Evolutionary conservation across 2,113 vertebrate genomes (phyloP).

Genomic region (Sialia sialis): DNA sequence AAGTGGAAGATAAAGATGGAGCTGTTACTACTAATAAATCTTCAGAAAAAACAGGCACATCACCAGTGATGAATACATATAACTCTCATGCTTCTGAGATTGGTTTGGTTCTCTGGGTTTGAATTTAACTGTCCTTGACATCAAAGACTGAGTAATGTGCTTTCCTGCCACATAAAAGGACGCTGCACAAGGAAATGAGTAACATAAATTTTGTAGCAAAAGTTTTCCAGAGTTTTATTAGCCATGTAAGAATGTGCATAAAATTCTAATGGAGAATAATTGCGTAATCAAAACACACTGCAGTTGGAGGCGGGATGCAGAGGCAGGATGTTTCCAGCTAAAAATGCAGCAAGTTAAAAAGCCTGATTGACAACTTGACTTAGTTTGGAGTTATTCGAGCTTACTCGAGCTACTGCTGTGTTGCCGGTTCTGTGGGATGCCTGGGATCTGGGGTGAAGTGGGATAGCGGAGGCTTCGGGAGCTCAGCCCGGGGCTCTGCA

Average conservation of each 20-base stretch:
- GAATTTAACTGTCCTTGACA: not conserved
- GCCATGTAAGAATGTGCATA: not conserved
- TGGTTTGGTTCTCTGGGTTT: not conserved
- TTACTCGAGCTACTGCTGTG: not conserved
- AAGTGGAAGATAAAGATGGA: not conserved
- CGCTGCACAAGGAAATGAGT: not conserved
- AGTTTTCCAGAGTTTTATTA: not conserved
- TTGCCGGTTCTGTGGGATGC: not conserved
- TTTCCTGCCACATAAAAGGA: not conserved
- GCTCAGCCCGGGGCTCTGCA: rapidly evolving
- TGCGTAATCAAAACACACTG: not conserved
- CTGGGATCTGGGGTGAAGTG: not conserved
- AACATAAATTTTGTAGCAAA: not conserved
- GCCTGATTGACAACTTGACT: not conserved
- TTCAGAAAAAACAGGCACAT: not conserved
- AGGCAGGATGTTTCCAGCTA: not conserved
- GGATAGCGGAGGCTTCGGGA: not conserved
- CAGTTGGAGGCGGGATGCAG: not conserved
- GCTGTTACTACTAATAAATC: not conserved
- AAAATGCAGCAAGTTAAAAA: not conserved
- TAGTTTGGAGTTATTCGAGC: not conserved
- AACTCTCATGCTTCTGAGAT: not conserved
- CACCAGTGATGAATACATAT: not conserved
- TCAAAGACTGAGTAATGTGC: not conserved
- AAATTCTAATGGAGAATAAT: not conserved